Percentiles rank a stretch among this genome's conserved stretches.
These are phyloP conservation scores for Azemiops feae DNA, from an alignment of 2,113 vertebrate species.

Conservation along the genomic window DNA sequence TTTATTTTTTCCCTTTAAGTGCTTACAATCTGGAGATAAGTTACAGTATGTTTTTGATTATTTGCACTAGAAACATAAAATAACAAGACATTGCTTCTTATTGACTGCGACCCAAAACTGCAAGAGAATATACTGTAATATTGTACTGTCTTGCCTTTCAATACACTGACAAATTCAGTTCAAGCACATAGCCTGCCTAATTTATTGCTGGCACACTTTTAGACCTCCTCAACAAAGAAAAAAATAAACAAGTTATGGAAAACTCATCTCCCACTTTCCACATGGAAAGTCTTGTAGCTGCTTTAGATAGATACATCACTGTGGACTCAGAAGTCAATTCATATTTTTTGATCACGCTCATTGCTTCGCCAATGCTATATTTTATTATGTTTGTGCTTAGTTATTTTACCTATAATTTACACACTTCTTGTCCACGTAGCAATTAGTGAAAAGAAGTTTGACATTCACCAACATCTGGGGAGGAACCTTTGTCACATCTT, in stretches of 20 bases:
- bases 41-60: background rate
- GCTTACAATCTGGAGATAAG: background rate
- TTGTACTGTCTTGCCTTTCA: background rate
- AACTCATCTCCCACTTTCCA: background rate
- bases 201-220: background rate
- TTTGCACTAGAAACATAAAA: background rate
- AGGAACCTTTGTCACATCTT: background rate
- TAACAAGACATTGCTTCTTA: background rate
- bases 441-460: background rate
- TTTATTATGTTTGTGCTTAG: background rate
- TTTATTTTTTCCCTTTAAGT: background rate
- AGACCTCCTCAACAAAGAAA: background rate
- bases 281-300: background rate
- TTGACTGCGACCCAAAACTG: background rate
- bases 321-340: background rate
- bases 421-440: background rate
- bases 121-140: background rate
- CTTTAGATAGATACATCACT: background rate
- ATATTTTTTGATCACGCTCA: background rate
- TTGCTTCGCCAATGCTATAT: background rate
- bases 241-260: too few relatives aligned
- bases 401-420: slow-evolving; percentile 9
- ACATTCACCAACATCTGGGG: background rate
- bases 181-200: background rate
- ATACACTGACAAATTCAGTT: background rate